Percentiles rank a stretch among this genome's conserved stretches.
These are phyloP conservation scores for Pandemis cinnamomeana DNA, from an alignment of 2,888 invertebrate genomes.

Conservation along the genomic window DNA sequence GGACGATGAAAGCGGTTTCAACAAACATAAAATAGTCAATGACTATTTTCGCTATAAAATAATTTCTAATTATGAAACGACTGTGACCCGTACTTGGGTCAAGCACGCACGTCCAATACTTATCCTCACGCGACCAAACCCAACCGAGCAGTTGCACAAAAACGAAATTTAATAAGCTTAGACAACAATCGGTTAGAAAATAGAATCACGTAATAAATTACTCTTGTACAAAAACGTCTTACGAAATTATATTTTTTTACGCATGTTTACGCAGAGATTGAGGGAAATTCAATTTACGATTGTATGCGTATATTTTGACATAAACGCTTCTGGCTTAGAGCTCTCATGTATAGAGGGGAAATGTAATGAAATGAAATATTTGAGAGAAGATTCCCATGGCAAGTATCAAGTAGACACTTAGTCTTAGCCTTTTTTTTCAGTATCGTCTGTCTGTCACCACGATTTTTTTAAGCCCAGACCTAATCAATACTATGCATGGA, in stretches of 20 bases:
- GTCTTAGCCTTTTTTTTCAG: too few relatives aligned
- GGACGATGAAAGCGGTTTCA: too few relatives aligned
- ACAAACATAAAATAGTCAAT: not conserved
- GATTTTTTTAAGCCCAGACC: too few relatives aligned
- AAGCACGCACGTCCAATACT: conserved; percentile 8
- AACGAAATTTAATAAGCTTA: conserved; percentile 53
- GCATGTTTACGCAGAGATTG: conserved; percentile 12
- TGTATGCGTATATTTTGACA: conserved; percentile 4
- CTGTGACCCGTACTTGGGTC: conserved; percentile 1
- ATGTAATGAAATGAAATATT: conserved; percentile 10
- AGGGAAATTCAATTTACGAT: conserved; percentile 31
- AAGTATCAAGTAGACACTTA: too few relatives aligned
- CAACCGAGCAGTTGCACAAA: conserved; percentile 23
- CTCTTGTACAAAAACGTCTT: conserved; percentile 48
- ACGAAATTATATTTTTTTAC: conserved; percentile 39
- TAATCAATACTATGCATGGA: too few relatives aligned
- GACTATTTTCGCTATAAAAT: not conserved
- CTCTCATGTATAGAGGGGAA: not conserved
- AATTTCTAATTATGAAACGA: conserved; percentile 16
- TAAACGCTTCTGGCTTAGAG: not conserved
- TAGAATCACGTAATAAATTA: conserved; percentile 73
- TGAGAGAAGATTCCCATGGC: not conserved
- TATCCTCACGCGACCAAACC: conserved; percentile 23
- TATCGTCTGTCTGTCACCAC: too few relatives aligned
- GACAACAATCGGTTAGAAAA: conserved; percentile 60